Percentiles rank a stretch among this genome's conserved stretches.
phyloP scores from a whole-genome alignment of 2,797 vertebrate genomes.

The Propithecus deckenii region DNA sequence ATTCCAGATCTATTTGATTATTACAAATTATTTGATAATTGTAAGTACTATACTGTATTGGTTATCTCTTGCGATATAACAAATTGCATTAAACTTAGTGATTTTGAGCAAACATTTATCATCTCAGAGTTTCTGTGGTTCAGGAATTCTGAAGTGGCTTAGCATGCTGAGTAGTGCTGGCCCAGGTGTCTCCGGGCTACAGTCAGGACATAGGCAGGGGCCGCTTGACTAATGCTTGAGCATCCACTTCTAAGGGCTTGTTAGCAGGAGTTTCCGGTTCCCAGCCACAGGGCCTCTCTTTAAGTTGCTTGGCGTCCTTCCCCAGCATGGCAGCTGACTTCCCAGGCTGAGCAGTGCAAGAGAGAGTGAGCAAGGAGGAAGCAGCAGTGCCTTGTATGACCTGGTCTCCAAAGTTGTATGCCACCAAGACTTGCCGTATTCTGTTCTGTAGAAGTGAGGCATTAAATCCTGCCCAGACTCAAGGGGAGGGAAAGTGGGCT shows the following conservation, averaged over 20 bases:
- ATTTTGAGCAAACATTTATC: background rate
- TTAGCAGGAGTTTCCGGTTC: background rate
- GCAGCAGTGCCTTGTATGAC: background rate
- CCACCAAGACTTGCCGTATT: background rate
- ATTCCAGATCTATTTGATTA: background rate
- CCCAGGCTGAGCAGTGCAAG: background rate
- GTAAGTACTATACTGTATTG: accelerated
- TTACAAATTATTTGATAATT: background rate
- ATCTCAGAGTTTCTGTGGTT: background rate
- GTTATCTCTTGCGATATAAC: background rate
- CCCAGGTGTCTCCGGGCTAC: background rate
- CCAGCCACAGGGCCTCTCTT: accelerated
- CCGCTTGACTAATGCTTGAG: accelerated
- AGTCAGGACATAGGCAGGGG: background rate
- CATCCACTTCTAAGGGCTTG: accelerated
- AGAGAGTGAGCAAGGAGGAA: background rate
- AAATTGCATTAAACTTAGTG: background rate
- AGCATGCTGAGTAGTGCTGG: too few relatives aligned
- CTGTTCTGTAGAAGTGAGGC: background rate
- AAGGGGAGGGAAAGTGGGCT: background rate
- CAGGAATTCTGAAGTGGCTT: background rate
- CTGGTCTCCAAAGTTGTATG: accelerated
- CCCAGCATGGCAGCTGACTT: accelerated
- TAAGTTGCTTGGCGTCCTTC: background rate
- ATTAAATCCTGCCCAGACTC: background rate